These are phyloP conservation scores for Bicyclus anynana DNA, from an alignment of 1,140 invertebrate genomes.

Conservation along the genomic window DNA sequence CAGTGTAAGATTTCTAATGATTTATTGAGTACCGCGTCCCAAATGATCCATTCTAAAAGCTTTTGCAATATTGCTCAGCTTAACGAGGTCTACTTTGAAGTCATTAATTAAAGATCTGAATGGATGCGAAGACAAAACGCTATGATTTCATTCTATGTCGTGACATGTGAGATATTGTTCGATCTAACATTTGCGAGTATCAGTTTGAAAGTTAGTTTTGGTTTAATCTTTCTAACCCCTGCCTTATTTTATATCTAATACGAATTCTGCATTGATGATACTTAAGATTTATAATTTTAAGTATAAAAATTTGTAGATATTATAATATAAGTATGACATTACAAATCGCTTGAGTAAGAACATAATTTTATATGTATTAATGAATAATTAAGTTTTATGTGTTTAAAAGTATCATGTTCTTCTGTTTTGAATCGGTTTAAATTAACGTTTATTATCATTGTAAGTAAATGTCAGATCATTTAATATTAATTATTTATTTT, in stretches of 20 bases:
- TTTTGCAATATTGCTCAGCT: slow-evolving; percentile 18
- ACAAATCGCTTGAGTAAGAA: neutral
- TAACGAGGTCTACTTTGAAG: slow-evolving; percentile 14
- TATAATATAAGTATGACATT: neutral
- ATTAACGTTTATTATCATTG: neutral
- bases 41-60: slow-evolving; percentile 15
- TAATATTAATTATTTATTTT: neutral
- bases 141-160: slow-evolving; percentile 16
- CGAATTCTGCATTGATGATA: too few relatives aligned
- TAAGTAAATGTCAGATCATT: neutral
- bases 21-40: slow-evolving; percentile 13
- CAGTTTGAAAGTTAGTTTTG: neutral
- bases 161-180: slow-evolving; percentile 41
- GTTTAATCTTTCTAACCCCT: neutral
- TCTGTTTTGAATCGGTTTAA: neutral
- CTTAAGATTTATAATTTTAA: too few relatives aligned
- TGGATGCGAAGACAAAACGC: slow-evolving; percentile 30
- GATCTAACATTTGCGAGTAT: slow-evolving; percentile 8
- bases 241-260: too few relatives aligned
- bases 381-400: neutral
- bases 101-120: slow-evolving; percentile 34
- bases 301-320: too few relatives aligned
- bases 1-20: slow-evolving; percentile 14
- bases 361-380: neutral
- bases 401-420: neutral